Percentiles rank a stretch among this genome's conserved stretches.
phyloP scores from a whole-genome alignment of 2,113 vertebrate genomes.

The Nesospiza acunhae region DNA sequence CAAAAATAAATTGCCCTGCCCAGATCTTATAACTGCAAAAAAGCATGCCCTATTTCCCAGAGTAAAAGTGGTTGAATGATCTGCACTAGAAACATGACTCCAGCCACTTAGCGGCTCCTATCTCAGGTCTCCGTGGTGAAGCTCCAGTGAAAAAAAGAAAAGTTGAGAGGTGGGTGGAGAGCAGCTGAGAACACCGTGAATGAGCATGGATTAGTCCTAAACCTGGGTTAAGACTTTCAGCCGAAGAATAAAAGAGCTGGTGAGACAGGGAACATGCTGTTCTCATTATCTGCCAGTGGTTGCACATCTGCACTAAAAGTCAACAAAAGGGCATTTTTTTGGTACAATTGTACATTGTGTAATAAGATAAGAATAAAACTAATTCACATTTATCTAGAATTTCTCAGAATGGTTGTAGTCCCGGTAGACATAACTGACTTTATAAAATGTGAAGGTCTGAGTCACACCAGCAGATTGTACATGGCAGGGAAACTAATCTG shows the following conservation, averaged over 20 bases:
- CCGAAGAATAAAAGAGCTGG: conserved; percentile 26
- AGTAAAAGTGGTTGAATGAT: not conserved
- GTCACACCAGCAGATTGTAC: conserved; percentile 60
- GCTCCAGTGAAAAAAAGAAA: not conserved
- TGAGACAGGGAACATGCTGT: conserved; percentile 17
- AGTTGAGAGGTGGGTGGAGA: not conserved
- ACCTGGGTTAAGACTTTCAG: not conserved
- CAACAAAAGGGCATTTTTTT: conserved; percentile 51
- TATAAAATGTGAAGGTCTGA: conserved; percentile 61
- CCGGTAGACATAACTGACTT: conserved; percentile 49
- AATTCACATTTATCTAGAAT: conserved; percentile 58
- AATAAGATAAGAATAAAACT: conserved; percentile 53
- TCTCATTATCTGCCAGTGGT: conserved; percentile 31
- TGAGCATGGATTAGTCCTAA: not conserved
- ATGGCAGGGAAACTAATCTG: conserved; percentile 62
- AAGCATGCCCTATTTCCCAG: not conserved
- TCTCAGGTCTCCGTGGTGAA: not conserved
- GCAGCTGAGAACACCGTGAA: not conserved
- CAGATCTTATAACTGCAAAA: not conserved
- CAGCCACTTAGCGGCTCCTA: not conserved
- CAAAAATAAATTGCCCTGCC: not conserved
- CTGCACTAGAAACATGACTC: not conserved
- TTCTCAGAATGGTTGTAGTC: conserved; percentile 40
- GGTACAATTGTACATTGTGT: conserved; percentile 43
- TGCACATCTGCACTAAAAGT: conserved; percentile 43